These are phyloP conservation scores for Corticium candelabrum DNA, from an alignment of 37 sponge, comb jelly and placozoan species.

Conservation along the genomic window DNA sequence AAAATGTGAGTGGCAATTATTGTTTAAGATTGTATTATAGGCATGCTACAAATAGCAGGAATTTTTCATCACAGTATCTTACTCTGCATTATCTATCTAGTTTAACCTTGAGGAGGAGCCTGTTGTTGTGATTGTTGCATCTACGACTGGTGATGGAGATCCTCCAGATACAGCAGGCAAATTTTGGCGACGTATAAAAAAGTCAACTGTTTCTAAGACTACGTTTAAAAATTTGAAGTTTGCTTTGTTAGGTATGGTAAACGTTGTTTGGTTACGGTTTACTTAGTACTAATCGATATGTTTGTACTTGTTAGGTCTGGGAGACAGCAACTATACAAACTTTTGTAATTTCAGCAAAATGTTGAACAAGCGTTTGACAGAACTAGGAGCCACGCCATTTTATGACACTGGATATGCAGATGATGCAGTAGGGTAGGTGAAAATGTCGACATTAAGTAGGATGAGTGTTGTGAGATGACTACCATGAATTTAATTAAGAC, in stretches of 20 bases:
- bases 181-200: constrained; percentile 65
- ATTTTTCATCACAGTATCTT: background rate
- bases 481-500: too few species aligned
- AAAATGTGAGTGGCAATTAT: too few species aligned
- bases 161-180: constrained; percentile 83
- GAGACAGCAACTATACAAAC: constrained; percentile 92
- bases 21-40: too few species aligned
- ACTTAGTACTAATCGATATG: too few species aligned
- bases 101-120: constrained; percentile 49
- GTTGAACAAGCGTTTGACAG: constrained; percentile 56
- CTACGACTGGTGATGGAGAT: constrained; percentile 97
- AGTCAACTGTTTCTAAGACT: constrained; percentile 40
- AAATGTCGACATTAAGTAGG: too few species aligned
- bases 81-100: constrained; percentile 8
- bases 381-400: constrained; percentile 66
- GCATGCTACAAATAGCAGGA: too few species aligned
- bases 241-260: constrained; percentile 76
- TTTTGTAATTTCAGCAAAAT: constrained; percentile 91
- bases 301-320: constrained; percentile 48
- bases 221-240: constrained; percentile 37
- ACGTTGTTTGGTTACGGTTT: too few species aligned
- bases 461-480: too few species aligned
- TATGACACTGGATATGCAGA: constrained; percentile 82
- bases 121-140: constrained; percentile 79
- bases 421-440: constrained; percentile 81